These are phyloP conservation scores for Pimpla rufipes DNA, from an alignment of 2,888 invertebrate species.

Conservation along the genomic window DNA sequence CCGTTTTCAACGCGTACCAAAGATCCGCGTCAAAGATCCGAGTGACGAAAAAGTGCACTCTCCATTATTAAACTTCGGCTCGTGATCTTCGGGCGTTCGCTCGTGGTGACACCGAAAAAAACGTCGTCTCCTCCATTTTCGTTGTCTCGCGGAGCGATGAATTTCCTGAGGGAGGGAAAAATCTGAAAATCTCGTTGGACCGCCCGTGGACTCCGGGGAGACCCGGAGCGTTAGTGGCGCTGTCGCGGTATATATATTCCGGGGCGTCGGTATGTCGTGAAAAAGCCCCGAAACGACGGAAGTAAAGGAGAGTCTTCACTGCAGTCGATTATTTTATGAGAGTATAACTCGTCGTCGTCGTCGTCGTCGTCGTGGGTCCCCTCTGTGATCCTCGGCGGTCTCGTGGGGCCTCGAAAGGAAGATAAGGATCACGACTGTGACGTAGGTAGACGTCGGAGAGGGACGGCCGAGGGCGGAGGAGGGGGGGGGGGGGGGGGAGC, in stretches of 20 bases:
- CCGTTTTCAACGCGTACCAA: too few species aligned
- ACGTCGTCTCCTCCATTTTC: background rate
- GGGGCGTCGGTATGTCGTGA: conserved; percentile 16
- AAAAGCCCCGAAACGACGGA: conserved; percentile 49
- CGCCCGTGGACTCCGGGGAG: conserved; percentile 24
- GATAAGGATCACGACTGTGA: conserved; percentile 60
- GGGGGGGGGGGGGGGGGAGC: conserved; percentile 14
- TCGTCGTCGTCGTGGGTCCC: conserved; percentile 4
- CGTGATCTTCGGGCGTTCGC: background rate
- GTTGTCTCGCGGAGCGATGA: background rate
- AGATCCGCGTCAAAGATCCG: too few species aligned
- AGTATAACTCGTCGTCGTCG: conserved; percentile 50
- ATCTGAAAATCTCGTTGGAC: conserved; percentile 22
- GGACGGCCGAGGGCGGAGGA: conserved; percentile 16
- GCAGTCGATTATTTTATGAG: conserved; percentile 67
- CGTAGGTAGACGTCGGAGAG: conserved; percentile 31
- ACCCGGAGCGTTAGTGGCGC: background rate
- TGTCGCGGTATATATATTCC: background rate
- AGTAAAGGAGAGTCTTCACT: conserved; percentile 41
- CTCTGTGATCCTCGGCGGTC: conserved; percentile 35
- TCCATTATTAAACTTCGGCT: background rate
- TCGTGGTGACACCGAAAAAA: background rate
- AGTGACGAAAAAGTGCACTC: background rate
- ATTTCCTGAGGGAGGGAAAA: conserved; percentile 42
- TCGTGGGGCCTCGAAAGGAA: conserved; percentile 57